Base-by-base conservation (phyloP, 2,113 vertebrate genomes). In the Theristicus caerulescens region DNA sequence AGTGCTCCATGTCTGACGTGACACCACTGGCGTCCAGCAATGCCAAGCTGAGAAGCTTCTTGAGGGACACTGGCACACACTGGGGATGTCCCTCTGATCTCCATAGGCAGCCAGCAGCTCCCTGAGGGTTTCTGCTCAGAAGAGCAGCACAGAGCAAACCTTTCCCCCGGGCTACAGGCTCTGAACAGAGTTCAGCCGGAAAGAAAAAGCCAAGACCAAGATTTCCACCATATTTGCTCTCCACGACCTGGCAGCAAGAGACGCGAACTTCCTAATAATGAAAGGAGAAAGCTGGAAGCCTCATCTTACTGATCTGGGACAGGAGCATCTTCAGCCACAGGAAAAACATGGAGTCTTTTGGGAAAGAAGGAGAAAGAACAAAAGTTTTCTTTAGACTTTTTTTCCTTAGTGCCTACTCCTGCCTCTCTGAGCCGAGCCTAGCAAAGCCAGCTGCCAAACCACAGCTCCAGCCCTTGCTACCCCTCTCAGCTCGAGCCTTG, bases 1-100 rank as follows among this genome's bases (percentile, higher is more conserved):
- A 47, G 26, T 24, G 24, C 12, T 88, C 51, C 1, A 2, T 9
- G 20, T 61, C 67, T 73, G 82, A 38, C 0, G 0, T 65, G 54
- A 52, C 62, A 61, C 31, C 57, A 24, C 26, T 38, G 31, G 31
- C 44, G 7, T 10, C 74, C 58, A 29, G 19, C 17, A 58, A 11
- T 7, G 27, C 20, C 52, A 61, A 2, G 3, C 11, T 38, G 20
- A 1, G 2, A 54, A 80, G 42, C 36, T 77, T 16, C 67, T 51
- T 32, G 34, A 80, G 38, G 70, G 80, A 32, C 80, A 15, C 27
- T 10, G 11, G 32, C 61, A 61, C 52, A 40, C 40, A 19, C 36
- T 51, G 19, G n/a, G 16, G 31, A 47, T 18, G 27, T 57, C 36
- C 74, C 66, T 61, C 62, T 62, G 19, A 61, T 58, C 85, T 64